phyloP scores from a whole-genome alignment of 2,888 invertebrate genomes.

The Allygus modestus region DNA sequence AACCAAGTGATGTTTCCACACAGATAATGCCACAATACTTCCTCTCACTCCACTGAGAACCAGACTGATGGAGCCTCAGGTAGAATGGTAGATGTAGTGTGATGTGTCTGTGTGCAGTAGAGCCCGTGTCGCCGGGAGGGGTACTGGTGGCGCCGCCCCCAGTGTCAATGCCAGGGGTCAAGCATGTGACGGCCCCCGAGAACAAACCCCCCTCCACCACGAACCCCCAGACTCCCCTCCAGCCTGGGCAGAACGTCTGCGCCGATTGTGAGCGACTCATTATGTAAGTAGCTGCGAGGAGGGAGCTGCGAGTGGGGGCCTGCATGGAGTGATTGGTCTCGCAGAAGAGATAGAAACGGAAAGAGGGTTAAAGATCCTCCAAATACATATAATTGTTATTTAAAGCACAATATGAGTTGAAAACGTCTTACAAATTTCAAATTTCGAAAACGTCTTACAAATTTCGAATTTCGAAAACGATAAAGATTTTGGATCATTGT shows the following conservation, averaged over 20 bases:
- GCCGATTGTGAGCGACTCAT: conserved; percentile 98
- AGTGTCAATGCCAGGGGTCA: conserved; percentile 77
- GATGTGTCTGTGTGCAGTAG: conserved; percentile 53
- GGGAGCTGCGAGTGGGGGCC: neutral
- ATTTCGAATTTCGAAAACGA: too few relatives aligned
- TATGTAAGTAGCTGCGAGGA: conserved; percentile 87
- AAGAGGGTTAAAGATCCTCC: too few relatives aligned
- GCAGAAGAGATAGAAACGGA: too few relatives aligned
- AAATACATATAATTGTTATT: too few relatives aligned
- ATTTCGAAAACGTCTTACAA: too few relatives aligned
- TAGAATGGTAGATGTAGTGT: conserved; percentile 2
- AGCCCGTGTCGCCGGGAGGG: conserved; percentile 48
- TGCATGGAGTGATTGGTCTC: neutral
- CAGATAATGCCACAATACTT: neutral
- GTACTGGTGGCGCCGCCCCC: conserved; percentile 50
- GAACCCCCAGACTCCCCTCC: conserved; percentile 75
- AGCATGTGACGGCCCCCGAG: conserved; percentile 88
- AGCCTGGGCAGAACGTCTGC: conserved; percentile 95
- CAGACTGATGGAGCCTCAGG: neutral
- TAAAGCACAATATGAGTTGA: too few relatives aligned
- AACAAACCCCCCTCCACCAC: conserved; percentile 77
- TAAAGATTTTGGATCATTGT: too few relatives aligned
- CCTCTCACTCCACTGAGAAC: neutral
- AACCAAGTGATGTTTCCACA: neutral
- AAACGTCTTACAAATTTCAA: too few relatives aligned